Evolutionary conservation across 2,113 vertebrate genomes (phyloP).

Genomic region (Mungos mungo): DNA sequence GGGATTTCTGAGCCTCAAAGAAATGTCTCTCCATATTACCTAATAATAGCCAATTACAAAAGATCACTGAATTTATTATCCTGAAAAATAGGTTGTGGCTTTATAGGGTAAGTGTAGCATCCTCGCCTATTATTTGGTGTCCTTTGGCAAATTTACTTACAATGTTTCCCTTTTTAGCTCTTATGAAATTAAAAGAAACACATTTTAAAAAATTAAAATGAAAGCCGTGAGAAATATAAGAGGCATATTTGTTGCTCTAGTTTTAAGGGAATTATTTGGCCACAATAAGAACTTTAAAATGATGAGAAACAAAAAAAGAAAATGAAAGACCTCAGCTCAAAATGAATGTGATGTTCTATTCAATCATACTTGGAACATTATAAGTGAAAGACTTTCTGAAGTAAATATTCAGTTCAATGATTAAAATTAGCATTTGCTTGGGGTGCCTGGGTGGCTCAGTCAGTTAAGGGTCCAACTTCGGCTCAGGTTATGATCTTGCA

Average conservation of each 20-base stretch:
- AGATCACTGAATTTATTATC: neutral
- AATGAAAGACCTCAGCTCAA: neutral
- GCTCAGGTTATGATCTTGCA: too few species aligned
- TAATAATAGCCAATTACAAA: neutral
- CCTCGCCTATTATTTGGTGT: neutral
- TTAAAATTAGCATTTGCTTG: neutral
- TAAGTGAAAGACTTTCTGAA: neutral
- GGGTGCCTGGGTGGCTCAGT: too few species aligned
- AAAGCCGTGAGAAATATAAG: neutral
- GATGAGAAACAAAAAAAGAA: neutral
- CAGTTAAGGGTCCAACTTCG: too few species aligned
- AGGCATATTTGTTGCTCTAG: neutral
- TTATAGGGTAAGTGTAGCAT: neutral
- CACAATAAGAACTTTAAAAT: neutral
- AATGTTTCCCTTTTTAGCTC: neutral
- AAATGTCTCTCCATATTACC: neutral
- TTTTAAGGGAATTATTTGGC: neutral
- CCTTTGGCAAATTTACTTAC: neutral
- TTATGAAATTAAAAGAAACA: neutral
- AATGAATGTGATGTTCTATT: neutral
- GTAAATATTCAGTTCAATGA: neutral
- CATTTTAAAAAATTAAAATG: neutral
- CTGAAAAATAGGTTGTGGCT: neutral
- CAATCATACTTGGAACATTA: neutral
- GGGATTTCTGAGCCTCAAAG: neutral